Percentiles rank a stretch among this genome's conserved stretches.
These are phyloP conservation scores for Drosophila littoralis DNA, from an alignment of 1,140 invertebrate genomes.

Conservation along the genomic window DNA sequence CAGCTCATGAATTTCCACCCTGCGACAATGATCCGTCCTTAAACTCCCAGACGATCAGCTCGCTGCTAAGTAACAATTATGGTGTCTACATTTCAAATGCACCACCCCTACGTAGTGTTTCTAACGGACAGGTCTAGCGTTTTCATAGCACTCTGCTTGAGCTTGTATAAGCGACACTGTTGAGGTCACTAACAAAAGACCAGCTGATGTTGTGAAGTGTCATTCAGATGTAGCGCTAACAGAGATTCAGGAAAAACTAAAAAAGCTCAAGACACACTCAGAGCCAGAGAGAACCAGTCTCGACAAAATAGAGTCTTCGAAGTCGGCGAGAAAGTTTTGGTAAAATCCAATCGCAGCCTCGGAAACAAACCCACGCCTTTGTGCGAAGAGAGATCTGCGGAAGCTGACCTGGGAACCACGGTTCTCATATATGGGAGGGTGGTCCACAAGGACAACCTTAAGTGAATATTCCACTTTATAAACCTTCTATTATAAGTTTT, in stretches of 20 bases:
- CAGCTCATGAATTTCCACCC: slow-evolving; percentile 14
- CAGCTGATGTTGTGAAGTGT: not conserved
- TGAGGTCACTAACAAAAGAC: not conserved
- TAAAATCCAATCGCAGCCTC: too few relatives aligned
- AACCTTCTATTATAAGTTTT: too few relatives aligned
- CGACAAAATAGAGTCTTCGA: too few relatives aligned
- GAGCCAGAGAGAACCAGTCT: too few relatives aligned
- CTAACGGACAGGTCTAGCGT: not conserved
- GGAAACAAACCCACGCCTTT: too few relatives aligned
- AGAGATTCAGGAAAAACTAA: not conserved
- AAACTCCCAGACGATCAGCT: not conserved
- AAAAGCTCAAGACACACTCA: not conserved
- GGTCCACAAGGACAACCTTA: too few relatives aligned
- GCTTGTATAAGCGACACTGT: slow-evolving; percentile 2
- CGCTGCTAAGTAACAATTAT: not conserved
- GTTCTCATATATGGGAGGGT: too few relatives aligned
- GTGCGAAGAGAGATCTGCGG: too few relatives aligned
- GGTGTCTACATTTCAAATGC: not conserved
- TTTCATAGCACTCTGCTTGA: not conserved
- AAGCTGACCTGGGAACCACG: too few relatives aligned
- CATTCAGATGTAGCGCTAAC: not conserved
- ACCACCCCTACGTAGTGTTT: not conserved
- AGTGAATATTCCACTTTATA: too few relatives aligned
- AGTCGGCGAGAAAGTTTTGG: too few relatives aligned
- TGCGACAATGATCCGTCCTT: slow-evolving; percentile 10